Conservation (phyloP, 2,888 invertebrate genomes). For the Odontomyia ornata region DNA sequence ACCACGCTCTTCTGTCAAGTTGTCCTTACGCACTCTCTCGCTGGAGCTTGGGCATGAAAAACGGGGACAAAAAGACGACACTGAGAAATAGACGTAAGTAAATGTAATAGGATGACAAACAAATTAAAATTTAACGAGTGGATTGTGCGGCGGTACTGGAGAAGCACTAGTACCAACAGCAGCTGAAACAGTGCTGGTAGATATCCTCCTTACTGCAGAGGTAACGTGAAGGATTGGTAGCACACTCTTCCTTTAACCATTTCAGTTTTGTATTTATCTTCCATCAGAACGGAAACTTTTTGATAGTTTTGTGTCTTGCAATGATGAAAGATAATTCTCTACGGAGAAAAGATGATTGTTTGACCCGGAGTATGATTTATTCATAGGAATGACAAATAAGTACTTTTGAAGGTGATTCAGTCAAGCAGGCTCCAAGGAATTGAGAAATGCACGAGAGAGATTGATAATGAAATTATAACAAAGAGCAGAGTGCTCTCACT, state of each 20-base stretch:
- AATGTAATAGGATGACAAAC: conserved; percentile 39
- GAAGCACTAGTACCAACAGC: too few relatives aligned
- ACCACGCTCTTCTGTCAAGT: not conserved
- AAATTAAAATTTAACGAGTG: conserved; percentile 40
- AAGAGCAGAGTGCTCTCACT: not conserved
- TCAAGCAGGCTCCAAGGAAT: too few relatives aligned
- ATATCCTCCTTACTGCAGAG: too few relatives aligned
- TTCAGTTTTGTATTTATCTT: conserved; percentile 16
- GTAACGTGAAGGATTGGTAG: too few relatives aligned
- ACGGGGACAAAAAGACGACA: not conserved
- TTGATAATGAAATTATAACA: not conserved
- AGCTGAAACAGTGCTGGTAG: too few relatives aligned
- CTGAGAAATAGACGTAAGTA: not conserved
- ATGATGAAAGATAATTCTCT: conserved; percentile 18
- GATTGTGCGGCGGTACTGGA: conserved; percentile 1
- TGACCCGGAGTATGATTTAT: conserved; percentile 1
- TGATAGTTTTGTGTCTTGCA: conserved; percentile 24
- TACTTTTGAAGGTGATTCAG: not conserved
- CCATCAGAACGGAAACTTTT: conserved; percentile 10
- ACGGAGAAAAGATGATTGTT: conserved; percentile 4
- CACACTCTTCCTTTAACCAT: not conserved
- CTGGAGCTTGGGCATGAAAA: not conserved
- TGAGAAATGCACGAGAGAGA: not conserved
- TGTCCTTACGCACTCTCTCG: conserved; percentile 6
- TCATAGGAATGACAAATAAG: conserved; percentile 7